Conservation (phyloP, 2,797 vertebrate species). For the Chanos chanos region DNA sequence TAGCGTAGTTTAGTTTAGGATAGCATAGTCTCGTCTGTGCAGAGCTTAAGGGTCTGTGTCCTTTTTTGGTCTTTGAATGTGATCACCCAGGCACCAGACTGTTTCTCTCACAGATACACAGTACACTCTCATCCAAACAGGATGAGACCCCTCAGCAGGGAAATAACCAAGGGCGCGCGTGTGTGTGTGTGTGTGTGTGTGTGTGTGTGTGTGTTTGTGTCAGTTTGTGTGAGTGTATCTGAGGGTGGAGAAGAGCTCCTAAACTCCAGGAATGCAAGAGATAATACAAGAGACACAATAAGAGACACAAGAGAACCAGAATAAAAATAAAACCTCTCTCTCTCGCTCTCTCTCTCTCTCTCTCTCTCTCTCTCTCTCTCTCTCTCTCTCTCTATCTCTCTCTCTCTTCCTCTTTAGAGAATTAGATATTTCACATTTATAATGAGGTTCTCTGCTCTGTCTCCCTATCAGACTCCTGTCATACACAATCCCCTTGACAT, state of each 20-base stretch:
- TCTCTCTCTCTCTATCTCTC: slow-evolving; percentile 1
- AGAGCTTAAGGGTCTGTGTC: too few species aligned
- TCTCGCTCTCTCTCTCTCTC: not conserved
- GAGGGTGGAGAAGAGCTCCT: slow-evolving; percentile 7
- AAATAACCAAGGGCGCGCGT: slow-evolving; percentile 11
- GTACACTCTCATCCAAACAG: slow-evolving; percentile 44
- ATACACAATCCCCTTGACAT: too few species aligned
- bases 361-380: not conserved
- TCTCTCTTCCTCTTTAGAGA: not conserved
- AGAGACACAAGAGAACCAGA: not conserved
- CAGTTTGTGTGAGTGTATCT: too few species aligned
- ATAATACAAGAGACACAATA: slow-evolving; percentile 13
- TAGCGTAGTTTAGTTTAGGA: too few species aligned
- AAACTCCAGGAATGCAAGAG: slow-evolving; percentile 33
- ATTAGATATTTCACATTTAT: too few species aligned
- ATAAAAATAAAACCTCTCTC: not conserved
- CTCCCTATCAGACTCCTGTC: too few species aligned
- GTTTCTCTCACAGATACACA: slow-evolving; percentile 27
- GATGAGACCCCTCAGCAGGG: slow-evolving; percentile 11
- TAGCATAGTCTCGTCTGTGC: too few species aligned
- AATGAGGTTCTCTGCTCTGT: too few species aligned
- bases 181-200: slow-evolving; percentile 7
- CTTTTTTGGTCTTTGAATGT: slow-evolving; percentile 34
- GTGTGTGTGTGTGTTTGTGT: too few species aligned
- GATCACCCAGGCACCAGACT: slow-evolving; percentile 3